A percentile compares a stretch with the other conserved stretches of the same genome.
Evolutionary conservation across 2,888 invertebrate species (phyloP).

Genomic region (Harmothoe impar): DNA sequence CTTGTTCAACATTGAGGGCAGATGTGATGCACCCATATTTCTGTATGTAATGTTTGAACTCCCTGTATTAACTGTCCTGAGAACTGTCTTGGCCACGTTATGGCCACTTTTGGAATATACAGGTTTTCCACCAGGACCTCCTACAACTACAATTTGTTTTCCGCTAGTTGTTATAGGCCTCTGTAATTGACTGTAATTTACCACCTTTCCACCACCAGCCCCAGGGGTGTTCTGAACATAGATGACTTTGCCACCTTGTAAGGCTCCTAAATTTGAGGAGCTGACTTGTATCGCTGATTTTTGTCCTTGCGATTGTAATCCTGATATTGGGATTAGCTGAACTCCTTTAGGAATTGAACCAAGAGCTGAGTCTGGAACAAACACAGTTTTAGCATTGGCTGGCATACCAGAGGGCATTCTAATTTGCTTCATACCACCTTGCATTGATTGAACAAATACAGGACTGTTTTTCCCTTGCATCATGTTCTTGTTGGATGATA

Average conservation of each 20-base stretch:
- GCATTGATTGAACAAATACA: neutral
- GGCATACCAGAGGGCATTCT: neutral
- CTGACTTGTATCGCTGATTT: neutral
- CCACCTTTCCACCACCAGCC: too few species aligned
- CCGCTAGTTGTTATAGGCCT: neutral
- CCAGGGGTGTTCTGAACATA: neutral
- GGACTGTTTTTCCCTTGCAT: neutral
- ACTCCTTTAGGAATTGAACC: conserved; percentile 48
- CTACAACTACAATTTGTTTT: neutral
- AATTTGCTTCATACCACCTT: neutral
- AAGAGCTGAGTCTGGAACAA: conserved; percentile 27
- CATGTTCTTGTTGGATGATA: neutral
- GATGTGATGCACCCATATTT: conserved; percentile 11
- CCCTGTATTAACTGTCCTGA: neutral
- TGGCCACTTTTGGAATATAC: neutral
- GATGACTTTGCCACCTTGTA: conserved; percentile 40
- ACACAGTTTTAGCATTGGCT: conserved; percentile 10
- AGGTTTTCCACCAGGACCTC: conserved; percentile 25
- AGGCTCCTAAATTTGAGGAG: neutral
- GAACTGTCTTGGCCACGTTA: neutral
- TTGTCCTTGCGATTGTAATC: neutral
- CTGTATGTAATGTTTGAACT: neutral
- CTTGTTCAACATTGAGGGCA: conserved; percentile 34
- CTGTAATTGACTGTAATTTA: neutral
- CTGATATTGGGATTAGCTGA: conserved; percentile 12